A percentile compares a stretch with the other conserved stretches of the same genome.
Evolutionary conservation across 1,140 invertebrate genomes (phyloP).

Genomic region (Xylocopa sonorina): DNA sequence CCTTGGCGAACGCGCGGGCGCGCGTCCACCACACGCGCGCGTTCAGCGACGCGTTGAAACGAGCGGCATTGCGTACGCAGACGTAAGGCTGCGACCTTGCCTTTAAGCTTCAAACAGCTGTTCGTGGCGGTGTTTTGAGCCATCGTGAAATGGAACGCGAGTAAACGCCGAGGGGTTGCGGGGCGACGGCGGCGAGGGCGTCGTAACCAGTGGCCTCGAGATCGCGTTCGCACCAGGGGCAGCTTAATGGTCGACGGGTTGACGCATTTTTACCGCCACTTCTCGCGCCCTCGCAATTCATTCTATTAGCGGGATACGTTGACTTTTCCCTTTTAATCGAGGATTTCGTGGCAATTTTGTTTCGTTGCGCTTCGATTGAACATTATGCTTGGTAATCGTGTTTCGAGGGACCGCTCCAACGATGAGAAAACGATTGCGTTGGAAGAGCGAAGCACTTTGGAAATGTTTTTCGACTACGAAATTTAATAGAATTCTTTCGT

Average conservation of each 20-base stretch:
- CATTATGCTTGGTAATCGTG: too few relatives aligned
- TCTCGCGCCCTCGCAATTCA: neutral
- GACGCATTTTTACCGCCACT: conserved; percentile 2
- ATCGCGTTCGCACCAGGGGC: neutral
- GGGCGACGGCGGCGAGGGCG: neutral
- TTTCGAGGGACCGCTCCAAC: neutral
- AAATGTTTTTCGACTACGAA: neutral
- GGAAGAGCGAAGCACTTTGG: neutral
- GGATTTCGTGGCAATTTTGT: neutral
- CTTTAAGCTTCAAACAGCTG: conserved; percentile 77
- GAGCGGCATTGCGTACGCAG: conserved; percentile 54
- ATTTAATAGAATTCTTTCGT: neutral
- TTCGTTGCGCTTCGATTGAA: neutral
- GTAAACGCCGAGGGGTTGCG: conserved; percentile 11
- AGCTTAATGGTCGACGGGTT: neutral
- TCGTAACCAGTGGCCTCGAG: conserved; percentile 11
- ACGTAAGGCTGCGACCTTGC: conserved; percentile 74
- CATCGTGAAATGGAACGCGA: conserved; percentile 45
- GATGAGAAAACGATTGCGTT: neutral
- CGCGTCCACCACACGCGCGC: conserved; percentile 29
- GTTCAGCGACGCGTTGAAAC: conserved; percentile 17
- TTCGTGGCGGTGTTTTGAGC: conserved; percentile 68
- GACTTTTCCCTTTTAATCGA: neutral
- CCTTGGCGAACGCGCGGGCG: neutral
- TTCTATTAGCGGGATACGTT: neutral